Conservation (phyloP, 2,797 vertebrate genomes). For the Limosa lapponica region DNA sequence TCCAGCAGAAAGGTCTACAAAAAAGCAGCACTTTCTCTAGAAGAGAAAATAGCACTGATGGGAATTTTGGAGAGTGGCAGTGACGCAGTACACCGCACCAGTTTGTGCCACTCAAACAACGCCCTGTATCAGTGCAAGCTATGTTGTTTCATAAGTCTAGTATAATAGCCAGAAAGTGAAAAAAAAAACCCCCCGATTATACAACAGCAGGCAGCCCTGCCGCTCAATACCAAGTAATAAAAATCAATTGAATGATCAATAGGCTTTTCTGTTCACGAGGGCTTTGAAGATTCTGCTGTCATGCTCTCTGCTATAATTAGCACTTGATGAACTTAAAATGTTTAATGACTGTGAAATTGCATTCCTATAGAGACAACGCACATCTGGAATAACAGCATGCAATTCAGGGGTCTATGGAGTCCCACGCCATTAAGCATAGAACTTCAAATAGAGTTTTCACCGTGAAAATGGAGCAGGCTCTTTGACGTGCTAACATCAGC, state of each 20-base stretch:
- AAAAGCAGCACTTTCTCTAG: neutral
- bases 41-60: neutral
- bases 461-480: conserved; percentile 50
- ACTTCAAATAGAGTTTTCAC: conserved; percentile 71
- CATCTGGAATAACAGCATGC: conserved; percentile 73
- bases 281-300: conserved; percentile 58
- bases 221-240: conserved; percentile 29
- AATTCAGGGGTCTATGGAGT: conserved; percentile 39
- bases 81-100: neutral
- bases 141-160: neutral
- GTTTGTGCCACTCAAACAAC: neutral
- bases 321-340: conserved; percentile 73
- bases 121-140: neutral
- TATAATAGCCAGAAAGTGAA: neutral
- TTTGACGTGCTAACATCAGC: conserved; percentile 66
- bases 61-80: neutral
- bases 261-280: conserved; percentile 31
- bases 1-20: neutral
- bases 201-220: conserved; percentile 10
- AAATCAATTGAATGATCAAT: conserved; percentile 71
- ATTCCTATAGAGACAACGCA: conserved; percentile 68
- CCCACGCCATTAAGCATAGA: conserved; percentile 46
- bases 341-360: conserved; percentile 77
- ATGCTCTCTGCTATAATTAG: conserved; percentile 69
- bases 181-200: neutral